Percentiles rank a stretch among this genome's conserved stretches.
These are phyloP conservation scores for Setophaga coronata DNA, from an alignment of 2,113 vertebrate species.

Conservation along the genomic window DNA sequence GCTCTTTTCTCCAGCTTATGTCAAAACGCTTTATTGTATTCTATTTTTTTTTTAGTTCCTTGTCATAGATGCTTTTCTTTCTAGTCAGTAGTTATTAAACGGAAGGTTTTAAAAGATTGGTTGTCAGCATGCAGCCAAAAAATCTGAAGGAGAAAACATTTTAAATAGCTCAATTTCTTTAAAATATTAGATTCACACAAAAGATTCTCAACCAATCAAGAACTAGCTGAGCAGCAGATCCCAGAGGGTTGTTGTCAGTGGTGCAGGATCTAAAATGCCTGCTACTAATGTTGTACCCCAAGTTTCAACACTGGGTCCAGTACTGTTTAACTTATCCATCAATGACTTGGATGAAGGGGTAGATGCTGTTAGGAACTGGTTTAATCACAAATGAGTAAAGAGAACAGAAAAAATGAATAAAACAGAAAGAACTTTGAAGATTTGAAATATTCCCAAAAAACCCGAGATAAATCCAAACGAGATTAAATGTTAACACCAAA, in stretches of 20 bases:
- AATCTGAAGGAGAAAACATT: not conserved
- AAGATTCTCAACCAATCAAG: not conserved
- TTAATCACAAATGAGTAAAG: not conserved
- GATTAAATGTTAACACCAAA: not conserved
- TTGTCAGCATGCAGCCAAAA: not conserved
- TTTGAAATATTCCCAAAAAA: rapidly evolving
- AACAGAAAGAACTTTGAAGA: not conserved
- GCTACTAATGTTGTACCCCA: not conserved
- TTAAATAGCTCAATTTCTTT: not conserved
- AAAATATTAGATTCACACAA: not conserved
- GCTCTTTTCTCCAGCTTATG: not conserved
- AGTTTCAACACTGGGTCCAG: not conserved
- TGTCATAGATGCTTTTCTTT: not conserved
- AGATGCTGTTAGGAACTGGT: not conserved
- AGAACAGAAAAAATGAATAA: not conserved
- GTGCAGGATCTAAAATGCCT: not conserved
- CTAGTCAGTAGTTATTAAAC: not conserved
- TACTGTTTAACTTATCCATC: not conserved
- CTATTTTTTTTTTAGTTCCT: not conserved
- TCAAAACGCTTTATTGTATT: not conserved
- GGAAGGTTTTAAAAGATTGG: not conserved
- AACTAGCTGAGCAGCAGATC: not conserved
- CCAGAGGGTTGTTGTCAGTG: not conserved
- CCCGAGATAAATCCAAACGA: rapidly evolving
- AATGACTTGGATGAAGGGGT: not conserved